These are phyloP conservation scores for Cinclus mexicanus DNA, from an alignment of 2,113 vertebrate species.

Conservation along the genomic window DNA sequence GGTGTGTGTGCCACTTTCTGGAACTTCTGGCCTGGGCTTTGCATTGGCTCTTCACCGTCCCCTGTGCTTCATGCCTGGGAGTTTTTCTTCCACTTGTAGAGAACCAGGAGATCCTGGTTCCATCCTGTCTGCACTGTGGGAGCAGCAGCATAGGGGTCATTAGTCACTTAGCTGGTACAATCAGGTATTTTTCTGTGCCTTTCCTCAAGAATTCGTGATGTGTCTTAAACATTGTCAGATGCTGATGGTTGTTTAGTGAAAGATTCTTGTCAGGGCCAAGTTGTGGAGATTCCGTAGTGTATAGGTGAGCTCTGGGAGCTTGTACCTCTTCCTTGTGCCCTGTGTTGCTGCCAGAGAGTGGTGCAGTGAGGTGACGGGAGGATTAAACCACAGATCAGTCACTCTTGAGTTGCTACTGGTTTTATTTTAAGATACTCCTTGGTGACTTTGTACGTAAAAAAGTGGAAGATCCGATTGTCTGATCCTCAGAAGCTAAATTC, in stretches of 20 bases:
- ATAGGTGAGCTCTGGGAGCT: not conserved
- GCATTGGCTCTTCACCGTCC: not conserved
- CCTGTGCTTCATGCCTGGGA: not conserved
- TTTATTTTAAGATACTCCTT: not conserved
- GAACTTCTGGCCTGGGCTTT: not conserved
- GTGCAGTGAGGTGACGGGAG: not conserved
- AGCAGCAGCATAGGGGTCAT: not conserved
- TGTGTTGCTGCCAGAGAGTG: accelerated
- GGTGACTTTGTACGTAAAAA: not conserved
- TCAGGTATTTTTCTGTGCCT: not conserved
- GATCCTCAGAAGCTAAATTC: not conserved
- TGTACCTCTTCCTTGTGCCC: accelerated
- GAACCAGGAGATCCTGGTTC: not conserved
- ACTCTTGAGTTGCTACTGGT: not conserved
- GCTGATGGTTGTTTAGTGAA: not conserved
- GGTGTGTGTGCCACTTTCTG: accelerated
- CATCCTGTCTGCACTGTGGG: not conserved
- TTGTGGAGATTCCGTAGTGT: not conserved
- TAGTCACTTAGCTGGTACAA: not conserved
- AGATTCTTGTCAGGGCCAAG: not conserved
- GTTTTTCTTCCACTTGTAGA: not conserved
- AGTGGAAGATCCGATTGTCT: not conserved
- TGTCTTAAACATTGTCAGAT: not conserved
- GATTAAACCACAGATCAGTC: not conserved
- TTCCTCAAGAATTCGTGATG: not conserved